A percentile compares a stretch with the other conserved stretches of the same genome.
Evolutionary conservation across 1,140 invertebrate species (phyloP).

Genomic region (Brachionus plicatilis): DNA sequence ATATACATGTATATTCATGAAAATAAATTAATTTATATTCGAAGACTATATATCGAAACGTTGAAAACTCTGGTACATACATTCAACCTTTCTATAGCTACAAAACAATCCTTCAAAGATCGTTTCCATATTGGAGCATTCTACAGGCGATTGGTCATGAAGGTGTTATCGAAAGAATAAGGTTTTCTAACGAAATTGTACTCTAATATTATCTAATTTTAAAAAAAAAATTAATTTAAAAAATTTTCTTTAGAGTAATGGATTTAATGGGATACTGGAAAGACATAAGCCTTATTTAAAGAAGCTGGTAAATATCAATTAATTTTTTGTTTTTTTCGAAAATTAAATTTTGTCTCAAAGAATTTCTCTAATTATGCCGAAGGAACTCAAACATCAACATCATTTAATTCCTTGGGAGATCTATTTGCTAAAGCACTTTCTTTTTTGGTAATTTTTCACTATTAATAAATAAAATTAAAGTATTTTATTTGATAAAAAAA

Average conservation of each 20-base stretch:
- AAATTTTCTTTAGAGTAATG: background rate
- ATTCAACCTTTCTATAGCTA: constrained; percentile 28
- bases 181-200: constrained; percentile 67
- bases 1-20: no score
- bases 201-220: background rate
- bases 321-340: background rate
- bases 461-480: background rate
- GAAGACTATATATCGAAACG: constrained; percentile 43
- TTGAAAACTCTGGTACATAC: background rate
- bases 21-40: no score
- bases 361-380: background rate
- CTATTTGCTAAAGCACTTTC: background rate
- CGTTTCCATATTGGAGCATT: constrained; percentile 74
- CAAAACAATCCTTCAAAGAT: constrained; percentile 58
- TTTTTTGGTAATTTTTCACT: background rate
- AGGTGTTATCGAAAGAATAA: constrained; percentile 66
- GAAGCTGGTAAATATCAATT: constrained; percentile 2
- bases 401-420: constrained; percentile 58
- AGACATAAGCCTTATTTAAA: background rate
- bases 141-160: constrained; percentile 70
- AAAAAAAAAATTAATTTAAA: background rate
- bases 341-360: background rate
- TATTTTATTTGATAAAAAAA: no score
- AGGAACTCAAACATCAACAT: constrained; percentile 58
- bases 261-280: background rate